phyloP scores from a whole-genome alignment of 2,113 vertebrate genomes.

The Apistogramma diplotaenia region DNA sequence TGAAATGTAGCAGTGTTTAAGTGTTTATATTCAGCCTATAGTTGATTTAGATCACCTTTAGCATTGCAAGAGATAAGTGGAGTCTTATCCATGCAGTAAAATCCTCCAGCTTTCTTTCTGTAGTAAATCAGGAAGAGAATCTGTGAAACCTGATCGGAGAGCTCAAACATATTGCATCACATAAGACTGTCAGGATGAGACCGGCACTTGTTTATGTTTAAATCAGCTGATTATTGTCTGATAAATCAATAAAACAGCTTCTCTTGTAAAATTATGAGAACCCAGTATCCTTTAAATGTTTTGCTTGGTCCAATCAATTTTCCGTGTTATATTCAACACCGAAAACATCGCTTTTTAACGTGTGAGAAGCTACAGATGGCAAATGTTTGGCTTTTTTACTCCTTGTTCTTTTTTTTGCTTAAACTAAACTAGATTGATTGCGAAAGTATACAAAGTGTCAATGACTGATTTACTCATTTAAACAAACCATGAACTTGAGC shows the following conservation, averaged over 20 bases:
- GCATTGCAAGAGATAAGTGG: not conserved
- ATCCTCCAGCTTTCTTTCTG: not conserved
- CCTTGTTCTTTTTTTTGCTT: not conserved
- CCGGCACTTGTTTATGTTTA: no score
- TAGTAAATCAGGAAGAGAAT: not conserved
- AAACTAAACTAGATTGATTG: not conserved
- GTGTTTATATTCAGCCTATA: not conserved
- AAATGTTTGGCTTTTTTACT: not conserved
- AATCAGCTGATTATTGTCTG: no score
- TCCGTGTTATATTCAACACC: not conserved
- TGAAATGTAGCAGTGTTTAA: not conserved
- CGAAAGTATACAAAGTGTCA: not conserved
- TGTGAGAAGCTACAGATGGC: not conserved
- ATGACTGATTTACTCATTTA: not conserved
- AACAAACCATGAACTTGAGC: not conserved
- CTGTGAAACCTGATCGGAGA: no score
- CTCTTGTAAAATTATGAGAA: not conserved
- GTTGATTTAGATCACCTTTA: not conserved
- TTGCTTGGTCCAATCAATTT: not conserved
- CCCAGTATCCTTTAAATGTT: not conserved
- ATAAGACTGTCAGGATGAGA: no score
- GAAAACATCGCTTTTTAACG: not conserved
- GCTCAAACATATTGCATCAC: no score
- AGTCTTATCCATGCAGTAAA: not conserved
- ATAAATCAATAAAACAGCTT: not conserved